Conservation (phyloP, 2,113 vertebrate species). For the Thermophis baileyi region DNA sequence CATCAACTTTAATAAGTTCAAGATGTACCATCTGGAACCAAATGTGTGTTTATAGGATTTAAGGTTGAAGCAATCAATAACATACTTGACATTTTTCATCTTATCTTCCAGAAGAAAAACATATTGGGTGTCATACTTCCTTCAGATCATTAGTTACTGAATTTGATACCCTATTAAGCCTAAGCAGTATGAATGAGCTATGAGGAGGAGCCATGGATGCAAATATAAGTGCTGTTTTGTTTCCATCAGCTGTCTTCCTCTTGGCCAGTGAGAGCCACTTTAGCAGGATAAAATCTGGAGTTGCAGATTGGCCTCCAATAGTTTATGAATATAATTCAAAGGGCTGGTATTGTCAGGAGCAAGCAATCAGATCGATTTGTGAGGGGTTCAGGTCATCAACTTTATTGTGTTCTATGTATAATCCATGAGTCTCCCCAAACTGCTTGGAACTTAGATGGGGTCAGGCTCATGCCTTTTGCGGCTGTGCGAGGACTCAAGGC, state of each 20-base stretch:
- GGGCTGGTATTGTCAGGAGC: background rate
- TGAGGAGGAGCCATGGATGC: constrained; percentile 12
- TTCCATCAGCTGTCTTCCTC: constrained; percentile 10
- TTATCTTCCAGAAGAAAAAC: background rate
- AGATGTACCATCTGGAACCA: background rate
- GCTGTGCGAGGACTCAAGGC: background rate
- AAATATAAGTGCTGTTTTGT: constrained; percentile 52
- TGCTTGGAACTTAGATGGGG: background rate
- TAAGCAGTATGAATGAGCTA: background rate
- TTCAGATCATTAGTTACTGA: background rate
- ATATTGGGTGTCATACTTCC: background rate
- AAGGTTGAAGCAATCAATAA: background rate
- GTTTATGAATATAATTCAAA: background rate
- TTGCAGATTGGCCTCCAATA: background rate
- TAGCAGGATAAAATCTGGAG: background rate
- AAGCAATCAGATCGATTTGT: background rate
- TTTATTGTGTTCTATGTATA: background rate
- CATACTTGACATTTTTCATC: background rate
- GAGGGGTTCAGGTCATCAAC: background rate
- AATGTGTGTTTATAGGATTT: background rate
- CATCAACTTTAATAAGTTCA: background rate
- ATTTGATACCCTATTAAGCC: constrained; percentile 5
- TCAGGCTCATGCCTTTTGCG: background rate
- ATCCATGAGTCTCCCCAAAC: background rate
- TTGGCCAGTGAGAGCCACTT: background rate